Evolutionary conservation across 1,140 invertebrate species (phyloP), one percentile per base, ranked within the genome.

Genomic region (Lucilia cuprina): DNA sequence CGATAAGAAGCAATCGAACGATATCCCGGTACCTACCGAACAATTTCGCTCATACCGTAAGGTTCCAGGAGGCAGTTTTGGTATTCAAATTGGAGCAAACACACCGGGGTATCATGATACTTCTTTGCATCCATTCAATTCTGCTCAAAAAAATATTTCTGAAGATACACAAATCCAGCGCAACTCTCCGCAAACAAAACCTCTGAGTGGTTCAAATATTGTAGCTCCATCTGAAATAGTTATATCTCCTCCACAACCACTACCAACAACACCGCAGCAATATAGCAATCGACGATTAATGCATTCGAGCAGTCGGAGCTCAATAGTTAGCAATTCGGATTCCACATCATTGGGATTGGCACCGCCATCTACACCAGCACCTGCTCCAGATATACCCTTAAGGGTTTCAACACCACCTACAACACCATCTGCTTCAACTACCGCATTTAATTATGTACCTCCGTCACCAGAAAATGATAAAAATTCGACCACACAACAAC

Each of bases 31-130:
- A 30, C 95, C 95, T 25, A 96, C 95, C 1, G 94, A 95, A n/a
- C 95, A 96, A 87, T 96, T 95, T 89, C 92, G 95, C 83, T 95
- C 94, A 86, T 96, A 95, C 85, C 91, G 95, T 86, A 93, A 95
- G 88, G 94, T 95, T 41, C 91, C 91, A 8, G 90, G 89, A 10
- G 89, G 90, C 30, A 91, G 88, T 75, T 90, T 86, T 75, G 90
- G 90, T 50, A 86, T 91, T 8, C 90, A 91, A 35, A 89, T 91
- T 35, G 90, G 90, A 4, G 86, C 90, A n/a, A 91, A 91, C 74
- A 89, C 90, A 0, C 88, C 89, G 0, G 88, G 87, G 3, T 89
- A 91, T 83, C 84, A 83, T 30, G 84, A 84, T 25, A 19, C 88
- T 87, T 70, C 65, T 13, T 75, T 84, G 65, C 84, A 83, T 34